Evolutionary conservation across 2,113 vertebrate species (phyloP).

Genomic region (Oryzias melastigma): DNA sequence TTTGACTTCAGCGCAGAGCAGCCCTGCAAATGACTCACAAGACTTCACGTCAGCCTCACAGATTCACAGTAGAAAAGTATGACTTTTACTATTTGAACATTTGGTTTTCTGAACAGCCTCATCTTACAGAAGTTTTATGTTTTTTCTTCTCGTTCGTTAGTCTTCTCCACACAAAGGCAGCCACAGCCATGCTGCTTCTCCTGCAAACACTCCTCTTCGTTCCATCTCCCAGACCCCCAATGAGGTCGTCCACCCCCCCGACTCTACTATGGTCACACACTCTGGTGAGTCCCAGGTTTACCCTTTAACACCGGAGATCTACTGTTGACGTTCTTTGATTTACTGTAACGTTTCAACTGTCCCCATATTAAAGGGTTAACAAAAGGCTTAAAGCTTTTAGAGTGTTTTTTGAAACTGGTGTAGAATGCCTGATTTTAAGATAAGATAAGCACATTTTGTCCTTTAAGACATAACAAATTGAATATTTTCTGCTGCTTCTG

Average conservation of each 20-base stretch:
- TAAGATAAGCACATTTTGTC: no score
- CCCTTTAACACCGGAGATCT: no score
- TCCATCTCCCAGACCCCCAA: conserved; percentile 71
- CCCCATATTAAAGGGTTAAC: no score
- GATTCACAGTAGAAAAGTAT: conserved; percentile 75
- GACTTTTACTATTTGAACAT: no score
- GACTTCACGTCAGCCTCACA: conserved; percentile 78
- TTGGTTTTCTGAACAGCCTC: not conserved
- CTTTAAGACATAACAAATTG: no score
- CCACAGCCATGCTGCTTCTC: conserved; percentile 74
- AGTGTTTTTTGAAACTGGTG: no score
- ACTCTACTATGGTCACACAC: conserved; percentile 80
- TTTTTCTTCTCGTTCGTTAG: conserved; percentile 44
- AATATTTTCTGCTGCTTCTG: no score
- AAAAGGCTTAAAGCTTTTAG: no score
- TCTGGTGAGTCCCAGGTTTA: no score
- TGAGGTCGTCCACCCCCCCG: conserved; percentile 76
- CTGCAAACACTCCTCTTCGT: conserved; percentile 72
- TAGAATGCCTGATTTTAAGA: no score
- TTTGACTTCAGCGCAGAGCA: conserved; percentile 59
- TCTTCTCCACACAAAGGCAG: conserved; percentile 78
- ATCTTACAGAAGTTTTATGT: conserved; percentile 33
- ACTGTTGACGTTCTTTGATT: no score
- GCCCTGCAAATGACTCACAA: conserved; percentile 79
- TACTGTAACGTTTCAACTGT: no score